Evolutionary conservation across 1,140 invertebrate species (phyloP), one percentile per base, ranked within the genome.

Genomic region (Drosophila insularis): DNA sequence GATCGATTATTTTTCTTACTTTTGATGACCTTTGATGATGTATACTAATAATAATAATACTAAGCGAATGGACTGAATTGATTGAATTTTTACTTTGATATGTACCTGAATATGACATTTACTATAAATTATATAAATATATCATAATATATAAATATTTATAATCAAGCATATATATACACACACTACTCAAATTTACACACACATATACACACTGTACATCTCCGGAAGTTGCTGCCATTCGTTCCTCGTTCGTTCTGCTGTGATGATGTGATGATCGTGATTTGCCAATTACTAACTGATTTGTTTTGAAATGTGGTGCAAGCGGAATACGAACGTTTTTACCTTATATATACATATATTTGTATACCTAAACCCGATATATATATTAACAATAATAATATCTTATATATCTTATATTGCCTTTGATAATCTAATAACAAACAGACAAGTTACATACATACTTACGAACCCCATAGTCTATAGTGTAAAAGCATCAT

Each of bases 21-120:
- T 62, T 89, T 89, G 80, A 82, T 84, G 85, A 89, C 76, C 80
- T 89, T 89, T 89, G 62, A 84, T 84, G 80, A 89, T 89, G 84
- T 87, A 50, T 50, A 40, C 32, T 60, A 40, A 60, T 40, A 27
- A 56, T 56, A 14, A 62, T 63, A 87, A 86, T 82, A 77, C 79
- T 86, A 86, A 86, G 82, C 68, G 82, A 86, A 89, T 89, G 84
- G 77, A 89, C 85, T 89, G 80, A 89, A 89, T 87, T 89, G 76
- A 72, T 79, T 79, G 61, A 80, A 69, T 84, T 89, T 87, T 87
- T 89, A 65, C 84, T 89, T 89, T 89, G 85, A 84, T 89, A 89
- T 89, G 65, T 73, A 66, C 35, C 54, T 56, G 37, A 66, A 54
- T 63, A 63, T 63, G 40, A 75, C 64, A 67, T 70, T 78, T 71